Evolutionary conservation across 2,888 invertebrate genomes (phyloP).

Genomic region (Hermaeophaga mercurialis): DNA sequence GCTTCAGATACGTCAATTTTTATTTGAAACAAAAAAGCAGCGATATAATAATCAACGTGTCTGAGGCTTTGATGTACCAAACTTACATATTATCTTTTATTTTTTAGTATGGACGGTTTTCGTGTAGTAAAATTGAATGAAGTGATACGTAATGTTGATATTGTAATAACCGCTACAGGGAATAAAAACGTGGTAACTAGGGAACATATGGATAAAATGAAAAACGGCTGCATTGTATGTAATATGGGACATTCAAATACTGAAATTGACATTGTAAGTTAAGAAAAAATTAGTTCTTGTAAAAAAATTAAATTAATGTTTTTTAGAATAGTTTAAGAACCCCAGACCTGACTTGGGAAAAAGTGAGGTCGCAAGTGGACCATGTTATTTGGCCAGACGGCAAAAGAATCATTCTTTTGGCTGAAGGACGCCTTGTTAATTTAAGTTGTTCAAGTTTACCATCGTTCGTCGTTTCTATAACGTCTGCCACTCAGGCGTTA

Average conservation of each 20-base stretch:
- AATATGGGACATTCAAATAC: conserved; percentile 98
- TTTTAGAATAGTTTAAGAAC: conserved; percentile 83
- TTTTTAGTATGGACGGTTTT: conserved; percentile 91
- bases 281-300: no score
- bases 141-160: conserved; percentile 90
- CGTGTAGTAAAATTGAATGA: conserved; percentile 94
- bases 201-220: conserved; percentile 96
- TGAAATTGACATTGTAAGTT: conserved; percentile 89
- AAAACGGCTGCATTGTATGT: conserved; percentile 92
- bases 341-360: conserved; percentile 95
- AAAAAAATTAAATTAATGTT: background rate
- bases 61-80: no score
- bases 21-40: no score
- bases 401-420: conserved; percentile 89
- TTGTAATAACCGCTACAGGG: conserved; percentile 96
- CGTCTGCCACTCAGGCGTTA: conserved; percentile 94
- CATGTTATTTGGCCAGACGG: conserved; percentile 99
- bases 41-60: no score
- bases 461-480: conserved; percentile 97
- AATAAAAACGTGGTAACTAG: conserved; percentile 96
- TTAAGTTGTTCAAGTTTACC: conserved; percentile 96
- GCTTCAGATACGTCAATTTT: no score
- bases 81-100: background rate
- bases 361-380: conserved; percentile 96
- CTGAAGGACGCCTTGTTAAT: conserved; percentile 95